A percentile compares a stretch with the other conserved stretches of the same genome.
phyloP scores from a whole-genome alignment of 2,113 vertebrate genomes.

The Lophotis ruficrista region DNA sequence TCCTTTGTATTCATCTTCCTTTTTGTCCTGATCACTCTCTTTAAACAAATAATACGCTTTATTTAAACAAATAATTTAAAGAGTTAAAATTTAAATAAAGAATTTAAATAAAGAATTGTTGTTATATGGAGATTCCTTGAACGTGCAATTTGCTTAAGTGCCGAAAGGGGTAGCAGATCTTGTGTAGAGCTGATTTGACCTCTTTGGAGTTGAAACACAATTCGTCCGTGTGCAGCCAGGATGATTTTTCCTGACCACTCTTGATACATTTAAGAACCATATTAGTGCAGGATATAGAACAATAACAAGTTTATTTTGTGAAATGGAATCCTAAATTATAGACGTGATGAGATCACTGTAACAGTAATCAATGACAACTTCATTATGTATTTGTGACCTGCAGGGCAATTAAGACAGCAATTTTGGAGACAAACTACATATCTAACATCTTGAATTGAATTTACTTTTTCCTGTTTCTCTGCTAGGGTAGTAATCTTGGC shows the following conservation, averaged over 20 bases:
- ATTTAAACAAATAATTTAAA: neutral
- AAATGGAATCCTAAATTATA: slow-evolving; percentile 28
- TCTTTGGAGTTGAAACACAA: neutral
- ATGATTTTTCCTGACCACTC: neutral
- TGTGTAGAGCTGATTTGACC: neutral
- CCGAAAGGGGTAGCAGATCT: neutral
- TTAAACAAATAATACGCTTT: neutral
- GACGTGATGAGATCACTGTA: slow-evolving; percentile 10
- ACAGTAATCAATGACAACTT: slow-evolving; percentile 26
- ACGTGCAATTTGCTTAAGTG: neutral
- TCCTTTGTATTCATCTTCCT: neutral
- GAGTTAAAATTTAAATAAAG: neutral
- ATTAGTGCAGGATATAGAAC: neutral
- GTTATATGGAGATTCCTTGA: neutral
- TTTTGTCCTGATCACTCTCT: neutral
- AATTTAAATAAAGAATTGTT: neutral
- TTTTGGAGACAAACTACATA: neutral
- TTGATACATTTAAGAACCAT: neutral
- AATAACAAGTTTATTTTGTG: slow-evolving; percentile 39
- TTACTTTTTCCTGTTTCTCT: neutral
- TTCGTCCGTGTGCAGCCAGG: neutral
- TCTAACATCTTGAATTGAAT: neutral
- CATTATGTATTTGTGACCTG: neutral
- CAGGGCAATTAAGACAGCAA: neutral
- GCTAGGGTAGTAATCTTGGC: neutral